Base-by-base conservation (phyloP, 2,113 vertebrate species). In the Desmodus rotundus region DNA sequence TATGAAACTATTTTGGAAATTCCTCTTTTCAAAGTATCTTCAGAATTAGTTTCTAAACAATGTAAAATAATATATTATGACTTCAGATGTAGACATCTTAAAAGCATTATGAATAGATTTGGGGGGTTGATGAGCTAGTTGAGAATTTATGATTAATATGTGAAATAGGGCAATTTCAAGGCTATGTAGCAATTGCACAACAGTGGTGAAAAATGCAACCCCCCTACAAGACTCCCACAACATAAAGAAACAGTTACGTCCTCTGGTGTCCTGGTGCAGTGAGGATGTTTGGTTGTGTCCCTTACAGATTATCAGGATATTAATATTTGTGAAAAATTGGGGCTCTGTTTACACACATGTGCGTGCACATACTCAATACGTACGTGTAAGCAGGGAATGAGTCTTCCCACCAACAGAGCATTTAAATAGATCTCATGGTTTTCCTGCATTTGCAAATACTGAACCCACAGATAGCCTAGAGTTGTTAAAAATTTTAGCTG, bases 111-210 rank as follows among this genome's bases (percentile, higher is more conserved):
- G 54, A 47, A 11, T 83, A 12, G 78, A 87, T 63, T 89, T 1
- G 56, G 16, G 65, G 43, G 45, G 4, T 47, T 43, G 14, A 17
- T n/a, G 67, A 91, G 15, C 0, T 82, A 65, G 3, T 33, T 50
- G 45, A 81, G 28, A 22, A 70, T 87, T 70, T 81, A 67, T 58
- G 14, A 38, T 56, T 73, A 86, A 38, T 22, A 50, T 2, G 1
- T 47, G 52, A 83, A 87, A 36, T 10, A 20, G 10, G 61, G 24
- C 54, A 45, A 38, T 70, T 47, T 68, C 41, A 89, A 63, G 43
- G 3, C 1, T 43, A 19, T 0, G 0, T 14, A 20, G 45, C n/a
- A 33, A 52, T 58, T 80, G 5, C 4, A n/a, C 41, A 15, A 0
- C 16, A 43, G 43, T 16, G 5, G 1, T 65, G 47, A 6, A 86